phyloP scores from a whole-genome alignment of 2,797 vertebrate species.

The Kryptopterus vitreolus region DNA sequence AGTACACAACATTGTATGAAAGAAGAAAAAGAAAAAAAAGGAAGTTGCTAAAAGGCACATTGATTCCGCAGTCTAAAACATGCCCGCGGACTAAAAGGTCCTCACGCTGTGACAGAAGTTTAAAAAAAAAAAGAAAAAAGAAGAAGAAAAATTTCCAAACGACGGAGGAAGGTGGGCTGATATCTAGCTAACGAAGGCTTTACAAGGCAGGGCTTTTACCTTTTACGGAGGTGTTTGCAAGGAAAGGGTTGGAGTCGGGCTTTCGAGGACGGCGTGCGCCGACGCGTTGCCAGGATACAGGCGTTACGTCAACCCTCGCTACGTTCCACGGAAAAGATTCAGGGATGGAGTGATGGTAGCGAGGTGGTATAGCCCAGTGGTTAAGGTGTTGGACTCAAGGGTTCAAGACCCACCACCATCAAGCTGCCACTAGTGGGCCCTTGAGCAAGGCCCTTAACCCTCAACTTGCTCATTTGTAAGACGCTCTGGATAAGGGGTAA shows the following conservation, averaged over 20 bases:
- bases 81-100: conserved; percentile 23
- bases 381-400: no score
- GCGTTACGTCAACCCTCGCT: neutral
- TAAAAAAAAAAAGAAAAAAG: neutral
- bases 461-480: no score
- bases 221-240: neutral
- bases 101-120: conserved; percentile 6
- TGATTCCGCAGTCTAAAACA: conserved; percentile 32
- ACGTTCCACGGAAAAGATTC: neutral
- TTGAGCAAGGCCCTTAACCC: no score
- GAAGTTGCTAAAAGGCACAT: conserved; percentile 29
- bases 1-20: conserved; percentile 23
- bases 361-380: neutral
- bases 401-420: no score
- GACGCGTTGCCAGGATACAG: neutral
- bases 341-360: neutral
- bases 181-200: neutral
- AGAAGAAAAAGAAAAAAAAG: conserved; percentile 13
- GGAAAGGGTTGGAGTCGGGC: neutral
- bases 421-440: no score
- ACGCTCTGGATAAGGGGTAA: no score
- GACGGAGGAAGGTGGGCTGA: neutral
- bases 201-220: neutral
- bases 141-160: conserved; percentile 27
- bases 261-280: neutral